A percentile compares a stretch with the other conserved stretches of the same genome.
Conservation (phyloP, 1,140 invertebrate species). For the Chironomus striatipennis region DNA sequence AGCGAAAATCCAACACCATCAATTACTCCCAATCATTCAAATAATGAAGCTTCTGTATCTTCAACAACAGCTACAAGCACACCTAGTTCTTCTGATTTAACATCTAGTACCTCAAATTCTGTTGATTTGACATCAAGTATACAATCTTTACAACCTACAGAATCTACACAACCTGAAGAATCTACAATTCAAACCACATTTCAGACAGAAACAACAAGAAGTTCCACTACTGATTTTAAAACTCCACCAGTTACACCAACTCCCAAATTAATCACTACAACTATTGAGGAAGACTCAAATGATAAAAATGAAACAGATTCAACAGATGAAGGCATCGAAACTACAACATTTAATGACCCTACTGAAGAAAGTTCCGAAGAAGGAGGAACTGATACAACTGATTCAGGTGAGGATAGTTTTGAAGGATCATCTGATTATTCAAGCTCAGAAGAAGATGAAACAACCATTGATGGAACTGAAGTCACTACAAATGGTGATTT, state of each 20-base stretch:
- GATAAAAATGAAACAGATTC: no score
- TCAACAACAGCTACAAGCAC: background rate
- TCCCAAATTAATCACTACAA: background rate
- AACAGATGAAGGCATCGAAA: no score
- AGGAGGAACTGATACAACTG: no score
- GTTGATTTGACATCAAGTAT: background rate
- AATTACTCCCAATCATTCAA: background rate
- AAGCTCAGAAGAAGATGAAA: no score
- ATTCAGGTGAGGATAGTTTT: no score
- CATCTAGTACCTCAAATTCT: background rate
- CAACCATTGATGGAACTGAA: no score
- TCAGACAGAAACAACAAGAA: background rate
- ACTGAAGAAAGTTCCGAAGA: no score
- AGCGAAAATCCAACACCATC: conserved; percentile 16
- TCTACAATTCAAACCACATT: background rate
- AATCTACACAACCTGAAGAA: no score
- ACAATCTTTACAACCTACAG: background rate
- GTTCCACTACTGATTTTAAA: background rate
- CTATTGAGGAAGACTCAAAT: background rate
- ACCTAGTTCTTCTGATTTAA: background rate
- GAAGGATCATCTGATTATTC: no score
- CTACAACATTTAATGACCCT: no score
- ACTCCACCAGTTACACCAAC: background rate
- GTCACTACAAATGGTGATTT: no score
- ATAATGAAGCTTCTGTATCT: background rate